Conservation (phyloP, 2,113 vertebrate species). For the Piaya cayana region DNA sequence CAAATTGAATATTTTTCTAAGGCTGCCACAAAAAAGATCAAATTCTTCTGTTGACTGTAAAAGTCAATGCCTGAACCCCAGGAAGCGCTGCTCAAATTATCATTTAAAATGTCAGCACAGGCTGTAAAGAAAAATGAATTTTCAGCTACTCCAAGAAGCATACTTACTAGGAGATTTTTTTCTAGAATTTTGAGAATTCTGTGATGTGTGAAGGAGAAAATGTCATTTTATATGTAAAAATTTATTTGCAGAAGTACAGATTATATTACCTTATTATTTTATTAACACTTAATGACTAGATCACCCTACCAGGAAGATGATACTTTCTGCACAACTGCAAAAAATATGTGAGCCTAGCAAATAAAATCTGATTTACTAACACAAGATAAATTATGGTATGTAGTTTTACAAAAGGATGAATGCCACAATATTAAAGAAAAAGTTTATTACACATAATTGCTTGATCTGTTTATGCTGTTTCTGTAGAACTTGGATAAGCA, state of each 20-base stretch:
- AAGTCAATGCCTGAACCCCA: not conserved
- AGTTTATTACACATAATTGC: constrained; percentile 81
- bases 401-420: constrained; percentile 50
- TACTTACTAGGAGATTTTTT: not conserved
- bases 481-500: constrained; percentile 71
- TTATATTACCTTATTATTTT: not conserved
- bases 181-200: not conserved
- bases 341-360: not conserved
- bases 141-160: not conserved
- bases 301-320: not conserved
- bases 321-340: not conserved
- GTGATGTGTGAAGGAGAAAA: not conserved
- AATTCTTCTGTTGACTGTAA: not conserved
- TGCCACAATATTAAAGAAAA: constrained; percentile 73
- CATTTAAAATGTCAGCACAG: not conserved
- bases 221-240: not conserved
- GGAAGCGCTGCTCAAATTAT: not conserved
- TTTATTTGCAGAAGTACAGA: not conserved
- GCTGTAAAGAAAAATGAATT: not conserved
- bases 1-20: not conserved
- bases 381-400: constrained; percentile 42
- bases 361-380: not conserved
- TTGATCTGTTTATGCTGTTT: constrained; percentile 70
- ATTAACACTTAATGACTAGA: not conserved
- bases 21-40: not conserved